phyloP scores from a whole-genome alignment of 2,113 vertebrate genomes.

The Labeo catla region DNA sequence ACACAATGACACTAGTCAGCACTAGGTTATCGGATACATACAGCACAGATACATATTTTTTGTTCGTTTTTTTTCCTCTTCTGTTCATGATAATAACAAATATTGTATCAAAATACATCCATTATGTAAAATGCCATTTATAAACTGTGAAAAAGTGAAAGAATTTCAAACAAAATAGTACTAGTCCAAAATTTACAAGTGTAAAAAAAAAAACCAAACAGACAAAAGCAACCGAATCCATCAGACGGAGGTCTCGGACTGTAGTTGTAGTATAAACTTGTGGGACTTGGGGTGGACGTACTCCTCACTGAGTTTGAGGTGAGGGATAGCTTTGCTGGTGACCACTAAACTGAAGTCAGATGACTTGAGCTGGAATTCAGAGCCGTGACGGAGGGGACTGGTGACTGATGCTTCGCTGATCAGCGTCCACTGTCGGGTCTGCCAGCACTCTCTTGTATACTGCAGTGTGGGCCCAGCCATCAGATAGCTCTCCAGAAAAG shows the following conservation, averaged over 20 bases:
- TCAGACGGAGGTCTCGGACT: slow-evolving; percentile 95
- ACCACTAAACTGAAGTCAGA: slow-evolving; percentile 95
- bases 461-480: slow-evolving; percentile 87
- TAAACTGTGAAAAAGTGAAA: slow-evolving; percentile 51
- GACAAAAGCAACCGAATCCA: slow-evolving; percentile 55
- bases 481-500: slow-evolving; percentile 94
- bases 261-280: slow-evolving; percentile 95
- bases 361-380: slow-evolving; percentile 86
- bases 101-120: slow-evolving; percentile 57
- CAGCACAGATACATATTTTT: slow-evolving; percentile 16
- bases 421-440: slow-evolving; percentile 91
- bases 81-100: slow-evolving; percentile 30
- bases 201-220: slow-evolving; percentile 66
- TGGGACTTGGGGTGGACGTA: slow-evolving; percentile 96
- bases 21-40: slow-evolving; percentile 44
- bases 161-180: slow-evolving; percentile 66
- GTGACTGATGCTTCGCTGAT: slow-evolving; percentile 93
- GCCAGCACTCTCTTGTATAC: slow-evolving; percentile 89
- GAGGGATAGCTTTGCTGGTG: slow-evolving; percentile 86
- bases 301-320: slow-evolving; percentile 92
- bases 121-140: slow-evolving; percentile 44
- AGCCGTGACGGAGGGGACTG: slow-evolving; percentile 85
- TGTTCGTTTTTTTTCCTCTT: slow-evolving; percentile 1
- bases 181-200: slow-evolving; percentile 37
- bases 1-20: slow-evolving; percentile 37